phyloP scores from a whole-genome alignment of 2,888 invertebrate species.

The Drosophila silvestris region DNA sequence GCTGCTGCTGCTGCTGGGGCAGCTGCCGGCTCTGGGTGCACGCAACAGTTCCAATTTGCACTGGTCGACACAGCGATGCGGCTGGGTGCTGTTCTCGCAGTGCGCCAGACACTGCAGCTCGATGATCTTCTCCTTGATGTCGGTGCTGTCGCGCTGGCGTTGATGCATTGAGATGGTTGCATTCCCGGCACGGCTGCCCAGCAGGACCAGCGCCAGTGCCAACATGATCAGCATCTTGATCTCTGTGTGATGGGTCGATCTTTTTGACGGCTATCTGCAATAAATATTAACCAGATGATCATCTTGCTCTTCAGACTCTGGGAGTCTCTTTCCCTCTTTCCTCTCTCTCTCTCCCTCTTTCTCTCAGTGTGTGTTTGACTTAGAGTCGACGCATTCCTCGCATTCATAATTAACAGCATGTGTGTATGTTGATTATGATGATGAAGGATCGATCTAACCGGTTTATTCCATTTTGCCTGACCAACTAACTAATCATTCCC shows the following conservation, averaged over 20 bases:
- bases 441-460: slow-evolving; percentile 71
- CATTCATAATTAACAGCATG: slow-evolving; percentile 75
- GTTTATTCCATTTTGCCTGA: slow-evolving; percentile 76
- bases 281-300: slow-evolving; percentile 64
- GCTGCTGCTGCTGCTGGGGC: slow-evolving; percentile 60
- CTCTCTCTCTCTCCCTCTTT: slow-evolving; percentile 7
- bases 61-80: slow-evolving; percentile 70
- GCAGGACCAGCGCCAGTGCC: slow-evolving; percentile 44
- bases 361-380: slow-evolving; percentile 1
- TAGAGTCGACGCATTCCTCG: slow-evolving; percentile 64
- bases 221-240: slow-evolving; percentile 48
- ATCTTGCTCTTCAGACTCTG: slow-evolving; percentile 1
- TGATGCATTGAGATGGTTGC: slow-evolving; percentile 52
- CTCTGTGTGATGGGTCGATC: slow-evolving; percentile 33
- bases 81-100: slow-evolving; percentile 64
- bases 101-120: slow-evolving; percentile 83
- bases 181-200: slow-evolving; percentile 44
- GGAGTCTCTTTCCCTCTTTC: not conserved
- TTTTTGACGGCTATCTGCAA: slow-evolving; percentile 60
- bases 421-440: slow-evolving; percentile 77
- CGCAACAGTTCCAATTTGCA: slow-evolving; percentile 79
- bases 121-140: slow-evolving; percentile 83
- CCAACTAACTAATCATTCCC: slow-evolving; percentile 80
- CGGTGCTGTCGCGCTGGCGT: slow-evolving; percentile 68
- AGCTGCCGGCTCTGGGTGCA: slow-evolving; percentile 79